Conservation (phyloP, 2,888 invertebrate species). For the Drosophila paucipuncta region DNA sequence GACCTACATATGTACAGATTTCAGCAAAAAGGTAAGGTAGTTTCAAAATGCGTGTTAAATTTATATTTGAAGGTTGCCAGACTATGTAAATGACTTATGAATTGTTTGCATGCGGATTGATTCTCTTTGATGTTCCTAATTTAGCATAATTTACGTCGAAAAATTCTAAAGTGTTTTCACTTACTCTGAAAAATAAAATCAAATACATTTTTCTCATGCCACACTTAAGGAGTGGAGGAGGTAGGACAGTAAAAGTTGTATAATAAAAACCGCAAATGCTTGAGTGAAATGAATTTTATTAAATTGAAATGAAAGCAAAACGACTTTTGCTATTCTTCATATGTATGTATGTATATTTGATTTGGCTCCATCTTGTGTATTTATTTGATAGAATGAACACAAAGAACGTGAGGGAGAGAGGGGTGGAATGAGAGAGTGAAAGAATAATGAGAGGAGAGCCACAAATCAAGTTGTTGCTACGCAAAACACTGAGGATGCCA, state of each 20-base stretch:
- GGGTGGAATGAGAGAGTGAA: constrained; percentile 7
- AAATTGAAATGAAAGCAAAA: constrained; percentile 40
- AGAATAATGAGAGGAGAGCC: not conserved
- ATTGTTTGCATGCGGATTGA: constrained; percentile 45
- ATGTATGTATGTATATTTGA: constrained; percentile 22
- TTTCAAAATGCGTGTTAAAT: not conserved
- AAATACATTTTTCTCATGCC: not conserved
- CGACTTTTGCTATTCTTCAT: constrained; percentile 12
- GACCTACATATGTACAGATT: too few species aligned
- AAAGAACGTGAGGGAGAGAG: constrained; percentile 5
- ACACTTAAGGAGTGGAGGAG: not conserved
- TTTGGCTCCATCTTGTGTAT: constrained; percentile 23
- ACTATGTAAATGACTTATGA: constrained; percentile 30
- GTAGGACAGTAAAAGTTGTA: constrained; percentile 10
- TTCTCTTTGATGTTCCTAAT: constrained; percentile 58
- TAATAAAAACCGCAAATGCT: constrained; percentile 35
- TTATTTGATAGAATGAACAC: constrained; percentile 55
- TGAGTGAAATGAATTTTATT: constrained; percentile 50
- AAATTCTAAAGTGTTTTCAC: constrained; percentile 14
- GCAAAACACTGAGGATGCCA: not conserved
- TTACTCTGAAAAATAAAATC: constrained; percentile 3
- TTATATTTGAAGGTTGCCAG: not conserved
- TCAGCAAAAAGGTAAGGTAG: not conserved
- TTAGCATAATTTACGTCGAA: constrained; percentile 45
- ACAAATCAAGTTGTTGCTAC: too few species aligned